These are phyloP conservation scores for Pristionchus mayeri DNA, from an alignment of 2,888 invertebrate genomes.

Conservation along the genomic window DNA sequence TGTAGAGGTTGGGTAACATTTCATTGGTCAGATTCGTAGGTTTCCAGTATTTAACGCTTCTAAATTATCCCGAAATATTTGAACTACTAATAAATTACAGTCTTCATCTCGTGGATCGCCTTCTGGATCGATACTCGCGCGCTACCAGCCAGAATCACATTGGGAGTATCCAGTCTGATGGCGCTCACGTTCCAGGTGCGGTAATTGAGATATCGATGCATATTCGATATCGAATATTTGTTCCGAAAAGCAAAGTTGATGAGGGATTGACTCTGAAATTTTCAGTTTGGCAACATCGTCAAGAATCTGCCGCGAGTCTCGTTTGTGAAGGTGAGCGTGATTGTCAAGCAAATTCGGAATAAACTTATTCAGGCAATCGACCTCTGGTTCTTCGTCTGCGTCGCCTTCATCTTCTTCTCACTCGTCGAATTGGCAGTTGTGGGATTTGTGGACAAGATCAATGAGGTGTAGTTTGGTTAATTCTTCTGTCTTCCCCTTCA, in stretches of 20 bases:
- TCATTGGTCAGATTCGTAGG: no score
- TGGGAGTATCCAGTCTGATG: slow-evolving; percentile 75
- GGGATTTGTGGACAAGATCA: slow-evolving; percentile 73
- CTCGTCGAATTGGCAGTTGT: slow-evolving; percentile 75
- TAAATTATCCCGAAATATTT: no score
- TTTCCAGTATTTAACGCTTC: no score
- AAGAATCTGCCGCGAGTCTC: slow-evolving; percentile 75
- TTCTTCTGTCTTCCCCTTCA: neutral
- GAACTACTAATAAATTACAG: no score
- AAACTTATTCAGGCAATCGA: slow-evolving; percentile 71
- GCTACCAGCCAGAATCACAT: slow-evolving; percentile 75
- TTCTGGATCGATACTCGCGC: slow-evolving; percentile 75
- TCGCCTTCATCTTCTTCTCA: slow-evolving; percentile 75
- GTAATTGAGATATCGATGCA: neutral
- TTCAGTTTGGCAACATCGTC: slow-evolving; percentile 75
- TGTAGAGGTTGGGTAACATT: no score
- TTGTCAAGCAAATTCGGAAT: neutral
- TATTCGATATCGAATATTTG: neutral
- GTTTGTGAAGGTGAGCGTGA: slow-evolving; percentile 71
- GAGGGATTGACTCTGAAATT: neutral
- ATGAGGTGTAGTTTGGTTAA: slow-evolving; percentile 38
- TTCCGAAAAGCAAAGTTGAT: neutral
- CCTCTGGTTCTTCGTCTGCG: slow-evolving; percentile 75
- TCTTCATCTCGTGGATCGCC: slow-evolving; percentile 74
- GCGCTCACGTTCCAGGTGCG: slow-evolving; percentile 73